Percentiles rank a stretch among this genome's conserved stretches.
phyloP scores from a whole-genome alignment of 1,140 invertebrate species.

The Antheraea mylitta region DNA sequence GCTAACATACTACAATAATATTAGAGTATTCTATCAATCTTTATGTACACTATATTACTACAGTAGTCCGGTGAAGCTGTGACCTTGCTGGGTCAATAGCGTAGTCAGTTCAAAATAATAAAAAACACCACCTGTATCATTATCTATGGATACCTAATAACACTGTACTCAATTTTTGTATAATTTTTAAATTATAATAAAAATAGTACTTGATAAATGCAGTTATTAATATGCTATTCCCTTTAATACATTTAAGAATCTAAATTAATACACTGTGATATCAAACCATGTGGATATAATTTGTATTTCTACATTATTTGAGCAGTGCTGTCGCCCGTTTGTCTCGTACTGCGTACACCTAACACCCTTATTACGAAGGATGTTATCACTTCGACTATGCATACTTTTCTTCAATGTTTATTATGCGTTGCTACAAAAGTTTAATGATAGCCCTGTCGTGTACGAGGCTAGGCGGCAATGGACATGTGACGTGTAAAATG shows the following conservation, averaged over 20 bases:
- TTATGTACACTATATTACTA: too few relatives aligned
- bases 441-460: not conserved
- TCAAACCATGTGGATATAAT: not conserved
- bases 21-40: too few relatives aligned
- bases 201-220: too few relatives aligned
- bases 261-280: not conserved
- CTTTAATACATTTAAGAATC: not conserved
- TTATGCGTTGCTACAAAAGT: conserved; percentile 14
- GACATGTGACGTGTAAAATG: conserved; percentile 30
- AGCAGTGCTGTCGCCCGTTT: conserved; percentile 47
- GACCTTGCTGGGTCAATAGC: too few relatives aligned
- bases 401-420: conserved; percentile 8
- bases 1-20: too few relatives aligned
- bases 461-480: conserved; percentile 30
- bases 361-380: conserved; percentile 29
- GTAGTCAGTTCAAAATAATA: too few relatives aligned
- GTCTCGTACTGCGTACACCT: conserved; percentile 51
- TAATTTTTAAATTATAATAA: too few relatives aligned
- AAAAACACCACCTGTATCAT: too few relatives aligned
- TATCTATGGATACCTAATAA: too few relatives aligned
- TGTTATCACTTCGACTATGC: not conserved
- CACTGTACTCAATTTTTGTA: too few relatives aligned
- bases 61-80: too few relatives aligned
- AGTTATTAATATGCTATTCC: too few relatives aligned
- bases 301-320: conserved; percentile 35